A percentile compares a stretch with the other conserved stretches of the same genome.
Evolutionary conservation across 2,797 vertebrate genomes (phyloP).

Genomic region (Ceyx erithaca): DNA sequence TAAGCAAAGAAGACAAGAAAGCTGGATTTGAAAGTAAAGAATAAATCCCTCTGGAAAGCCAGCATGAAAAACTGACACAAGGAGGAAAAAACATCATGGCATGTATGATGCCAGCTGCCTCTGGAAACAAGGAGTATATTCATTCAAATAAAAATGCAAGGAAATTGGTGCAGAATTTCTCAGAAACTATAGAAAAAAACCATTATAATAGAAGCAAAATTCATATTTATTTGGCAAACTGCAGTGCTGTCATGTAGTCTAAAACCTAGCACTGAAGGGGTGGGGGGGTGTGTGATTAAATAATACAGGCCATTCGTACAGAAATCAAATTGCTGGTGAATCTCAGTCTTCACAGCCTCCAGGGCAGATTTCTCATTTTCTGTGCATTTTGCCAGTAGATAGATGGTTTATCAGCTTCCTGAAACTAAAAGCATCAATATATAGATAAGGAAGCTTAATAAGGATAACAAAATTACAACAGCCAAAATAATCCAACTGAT

Average conservation of each 20-base stretch:
- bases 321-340: background rate
- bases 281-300: background rate
- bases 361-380: constrained; percentile 9
- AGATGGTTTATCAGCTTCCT: constrained; percentile 20
- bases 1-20: rapidly evolving
- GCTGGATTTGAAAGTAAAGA: background rate
- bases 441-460: constrained; percentile 25
- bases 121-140: background rate
- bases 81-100: background rate
- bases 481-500: constrained; percentile 26
- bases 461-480: constrained; percentile 22
- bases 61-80: constrained; percentile 12
- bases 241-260: background rate
- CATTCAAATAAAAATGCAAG: constrained; percentile 18
- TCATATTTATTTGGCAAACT: background rate
- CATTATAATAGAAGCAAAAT: background rate
- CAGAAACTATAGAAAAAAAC: background rate
- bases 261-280: background rate
- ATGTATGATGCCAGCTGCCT: background rate
- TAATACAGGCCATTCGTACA: background rate
- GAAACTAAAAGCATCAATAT: constrained; percentile 19
- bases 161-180: constrained; percentile 6
- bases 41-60: constrained; percentile 9
- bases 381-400: constrained; percentile 6
- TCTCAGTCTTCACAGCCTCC: background rate